phyloP scores from a whole-genome alignment of 2,888 invertebrate species.

The Scelioninae gen. 2 region DNA sequence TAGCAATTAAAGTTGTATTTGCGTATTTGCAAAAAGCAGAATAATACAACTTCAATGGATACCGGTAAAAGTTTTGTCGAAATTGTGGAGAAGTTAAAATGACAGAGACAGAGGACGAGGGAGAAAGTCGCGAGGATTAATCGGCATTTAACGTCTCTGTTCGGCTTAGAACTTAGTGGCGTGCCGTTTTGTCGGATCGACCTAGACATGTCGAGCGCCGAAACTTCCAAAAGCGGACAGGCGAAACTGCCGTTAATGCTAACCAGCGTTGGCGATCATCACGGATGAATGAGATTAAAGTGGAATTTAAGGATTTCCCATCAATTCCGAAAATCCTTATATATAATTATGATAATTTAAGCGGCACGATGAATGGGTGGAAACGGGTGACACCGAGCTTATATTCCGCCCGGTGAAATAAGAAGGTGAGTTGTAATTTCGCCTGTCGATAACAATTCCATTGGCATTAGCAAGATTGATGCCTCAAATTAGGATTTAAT shows the following conservation, averaged over 20 bases:
- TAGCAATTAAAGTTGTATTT: conserved; percentile 11
- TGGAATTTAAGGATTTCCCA: conserved; percentile 59
- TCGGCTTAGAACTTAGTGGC: conserved; percentile 64
- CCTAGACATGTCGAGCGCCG: conserved; percentile 61
- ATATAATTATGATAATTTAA: conserved; percentile 54
- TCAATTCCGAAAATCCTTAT: conserved; percentile 54
- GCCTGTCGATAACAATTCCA: conserved; percentile 48
- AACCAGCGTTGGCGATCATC: conserved; percentile 68
- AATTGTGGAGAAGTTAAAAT: conserved; percentile 60
- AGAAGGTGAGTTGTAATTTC: conserved; percentile 35
- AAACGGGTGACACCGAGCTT: conserved; percentile 11
- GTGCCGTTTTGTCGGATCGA: conserved; percentile 65
- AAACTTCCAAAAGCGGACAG: conserved; percentile 63
- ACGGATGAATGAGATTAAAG: conserved; percentile 58
- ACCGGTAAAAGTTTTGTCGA: conserved; percentile 58
- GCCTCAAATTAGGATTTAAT: conserved; percentile 37
- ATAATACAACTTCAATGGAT: conserved; percentile 45
- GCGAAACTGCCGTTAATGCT: conserved; percentile 67
- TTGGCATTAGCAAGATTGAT: conserved; percentile 37
- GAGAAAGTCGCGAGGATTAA: conserved; percentile 63
- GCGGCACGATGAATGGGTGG: conserved; percentile 36
- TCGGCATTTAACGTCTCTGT: conserved; percentile 67
- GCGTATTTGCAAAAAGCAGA: conserved; percentile 28
- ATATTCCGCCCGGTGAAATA: background rate
- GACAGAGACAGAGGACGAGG: conserved; percentile 1